Conservation (phyloP, 2,888 invertebrate genomes). For the Fragum whitleyi region DNA sequence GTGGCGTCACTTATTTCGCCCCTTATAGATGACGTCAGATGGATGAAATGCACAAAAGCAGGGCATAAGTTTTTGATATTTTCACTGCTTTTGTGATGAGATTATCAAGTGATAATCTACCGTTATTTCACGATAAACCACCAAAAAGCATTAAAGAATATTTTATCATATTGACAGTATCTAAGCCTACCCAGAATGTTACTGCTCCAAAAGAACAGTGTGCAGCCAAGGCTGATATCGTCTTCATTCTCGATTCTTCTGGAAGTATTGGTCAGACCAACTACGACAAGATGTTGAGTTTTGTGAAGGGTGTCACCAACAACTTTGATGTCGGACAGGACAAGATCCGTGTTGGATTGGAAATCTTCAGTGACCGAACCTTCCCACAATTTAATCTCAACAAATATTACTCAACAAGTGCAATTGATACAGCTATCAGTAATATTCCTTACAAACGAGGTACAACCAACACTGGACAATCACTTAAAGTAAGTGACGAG, state of each 20-base stretch:
- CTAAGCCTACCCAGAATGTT: constrained; percentile 46
- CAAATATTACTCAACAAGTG: constrained; percentile 65
- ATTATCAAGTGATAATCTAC: no score
- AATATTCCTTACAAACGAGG: constrained; percentile 77
- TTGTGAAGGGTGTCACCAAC: constrained; percentile 74
- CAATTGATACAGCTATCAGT: constrained; percentile 73
- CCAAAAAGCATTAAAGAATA: no score
- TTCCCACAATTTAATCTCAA: constrained; percentile 79
- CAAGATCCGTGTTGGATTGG: constrained; percentile 73
- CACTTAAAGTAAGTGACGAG: constrained; percentile 69
- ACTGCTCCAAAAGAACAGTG: constrained; percentile 63
- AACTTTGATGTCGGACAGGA: constrained; percentile 75
- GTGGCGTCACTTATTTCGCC: no score
- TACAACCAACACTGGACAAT: constrained; percentile 79
- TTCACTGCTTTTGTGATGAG: no score
- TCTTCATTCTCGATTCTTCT: constrained; percentile 81
- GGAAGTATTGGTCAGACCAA: constrained; percentile 77
- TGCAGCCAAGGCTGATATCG: constrained; percentile 77
- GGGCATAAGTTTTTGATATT: no score
- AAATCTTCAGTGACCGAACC: constrained; percentile 76
- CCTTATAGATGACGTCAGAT: no score
- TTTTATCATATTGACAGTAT: constrained; percentile 52
- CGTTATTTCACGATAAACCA: no score
- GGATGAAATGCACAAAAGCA: no score
- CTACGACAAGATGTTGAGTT: constrained; percentile 75